These are phyloP conservation scores for Zaprionus lachaisei DNA, from an alignment of 1,140 invertebrate species.

Conservation along the genomic window DNA sequence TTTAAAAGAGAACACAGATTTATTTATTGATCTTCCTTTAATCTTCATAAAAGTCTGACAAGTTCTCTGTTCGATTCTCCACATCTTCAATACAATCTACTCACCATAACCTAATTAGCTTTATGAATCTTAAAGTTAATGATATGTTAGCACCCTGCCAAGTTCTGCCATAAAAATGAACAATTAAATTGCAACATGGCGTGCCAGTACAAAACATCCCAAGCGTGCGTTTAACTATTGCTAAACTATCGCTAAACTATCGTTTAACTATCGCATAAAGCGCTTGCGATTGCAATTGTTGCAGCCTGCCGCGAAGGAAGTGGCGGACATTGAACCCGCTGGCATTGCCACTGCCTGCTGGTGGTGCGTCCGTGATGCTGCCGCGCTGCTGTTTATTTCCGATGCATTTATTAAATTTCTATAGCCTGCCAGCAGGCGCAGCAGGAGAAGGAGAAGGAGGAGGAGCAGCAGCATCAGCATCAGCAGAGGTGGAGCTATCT, in stretches of 20 bases:
- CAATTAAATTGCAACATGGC: background rate
- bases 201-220: background rate
- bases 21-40: too few species aligned
- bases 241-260: background rate
- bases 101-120: background rate
- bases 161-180: background rate
- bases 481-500: slow-evolving; percentile 45
- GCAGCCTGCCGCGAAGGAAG: slow-evolving; percentile 12
- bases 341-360: background rate
- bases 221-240: background rate
- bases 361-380: slow-evolving; percentile 2
- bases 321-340: slow-evolving; percentile 53
- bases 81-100: too few species aligned
- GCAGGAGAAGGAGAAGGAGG: background rate
- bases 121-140: background rate
- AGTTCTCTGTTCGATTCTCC: too few species aligned
- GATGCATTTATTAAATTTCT: slow-evolving; percentile 40
- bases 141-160: background rate
- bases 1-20: too few species aligned
- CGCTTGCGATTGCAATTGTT: background rate
- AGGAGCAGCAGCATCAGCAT: slow-evolving; percentile 18
- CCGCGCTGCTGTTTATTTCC: slow-evolving; percentile 19
- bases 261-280: background rate
- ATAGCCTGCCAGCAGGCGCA: slow-evolving; percentile 55
- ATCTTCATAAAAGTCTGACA: too few species aligned